A percentile compares a stretch with the other conserved stretches of the same genome.
Evolutionary conservation across 2,888 invertebrate species (phyloP).

Genomic region (Ochropleura plecta): DNA sequence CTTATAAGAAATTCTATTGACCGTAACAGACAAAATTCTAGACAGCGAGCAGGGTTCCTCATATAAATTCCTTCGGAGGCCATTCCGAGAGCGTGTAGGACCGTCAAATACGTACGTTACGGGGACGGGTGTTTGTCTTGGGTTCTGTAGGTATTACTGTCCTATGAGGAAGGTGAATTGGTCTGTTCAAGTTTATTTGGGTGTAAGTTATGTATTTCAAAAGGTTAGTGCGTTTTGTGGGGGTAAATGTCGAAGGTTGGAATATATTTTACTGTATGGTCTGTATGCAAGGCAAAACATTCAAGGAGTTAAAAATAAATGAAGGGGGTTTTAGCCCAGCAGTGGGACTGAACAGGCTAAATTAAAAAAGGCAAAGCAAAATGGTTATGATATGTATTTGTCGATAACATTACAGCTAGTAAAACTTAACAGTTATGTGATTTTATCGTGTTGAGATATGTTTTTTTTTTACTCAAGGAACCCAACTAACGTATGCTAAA

Average conservation of each 20-base stretch:
- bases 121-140: constrained; percentile 37
- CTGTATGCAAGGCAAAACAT: neutral
- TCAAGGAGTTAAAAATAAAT: too few relatives aligned
- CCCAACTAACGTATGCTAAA: too few relatives aligned
- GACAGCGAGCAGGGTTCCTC: constrained; percentile 42
- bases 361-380: too few relatives aligned
- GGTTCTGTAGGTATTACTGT: constrained; percentile 30
- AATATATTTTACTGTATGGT: too few relatives aligned
- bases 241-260: neutral
- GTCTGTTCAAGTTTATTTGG: constrained; percentile 6
- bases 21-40: constrained; percentile 45
- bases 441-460: neutral
- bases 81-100: constrained; percentile 56
- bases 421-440: neutral
- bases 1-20: constrained; percentile 57
- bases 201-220: neutral
- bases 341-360: too few relatives aligned
- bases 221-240: constrained; percentile 4
- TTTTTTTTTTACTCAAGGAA: too few relatives aligned
- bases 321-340: too few relatives aligned
- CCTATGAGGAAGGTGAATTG: constrained; percentile 12
- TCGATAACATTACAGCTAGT: neutral
- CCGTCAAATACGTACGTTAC: constrained; percentile 24
- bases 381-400: too few relatives aligned
- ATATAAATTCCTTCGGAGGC: constrained; percentile 62